Percentiles rank a stretch among this genome's conserved stretches.
phyloP scores from a whole-genome alignment of 23 tunicate genomes.

The Halocynthia aurantium region DNA sequence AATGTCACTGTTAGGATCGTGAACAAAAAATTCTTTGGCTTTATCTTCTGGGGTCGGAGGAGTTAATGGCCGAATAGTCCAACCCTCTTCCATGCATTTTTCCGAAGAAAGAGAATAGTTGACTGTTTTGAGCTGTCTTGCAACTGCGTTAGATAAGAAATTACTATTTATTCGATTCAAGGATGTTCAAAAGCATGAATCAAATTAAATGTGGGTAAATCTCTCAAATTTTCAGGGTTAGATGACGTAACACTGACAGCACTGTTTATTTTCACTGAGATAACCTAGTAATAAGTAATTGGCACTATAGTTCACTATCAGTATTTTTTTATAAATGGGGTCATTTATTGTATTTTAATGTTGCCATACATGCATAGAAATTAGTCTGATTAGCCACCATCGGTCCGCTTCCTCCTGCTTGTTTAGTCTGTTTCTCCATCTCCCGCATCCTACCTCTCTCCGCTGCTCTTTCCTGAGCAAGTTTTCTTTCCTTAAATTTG shows the following conservation, averaged over 20 bases:
- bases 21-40: conserved; percentile 38
- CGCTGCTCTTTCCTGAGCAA: conserved; percentile 59
- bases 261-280: too few relatives aligned
- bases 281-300: too few relatives aligned
- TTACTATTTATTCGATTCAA: too few relatives aligned
- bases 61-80: conserved; percentile 70
- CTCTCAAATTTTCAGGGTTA: too few relatives aligned
- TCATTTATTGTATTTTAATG: neutral
- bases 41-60: conserved; percentile 54
- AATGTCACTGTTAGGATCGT: conserved; percentile 36
- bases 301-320: too few relatives aligned
- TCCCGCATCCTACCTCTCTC: conserved; percentile 42
- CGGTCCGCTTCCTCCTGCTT: conserved; percentile 16
- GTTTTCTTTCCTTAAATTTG: conserved; percentile 45
- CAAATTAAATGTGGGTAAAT: too few relatives aligned
- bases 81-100: conserved; percentile 87
- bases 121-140: conserved; percentile 76
- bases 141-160: conserved; percentile 28
- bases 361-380: conserved; percentile 65
- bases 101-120: conserved; percentile 80
- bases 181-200: too few relatives aligned
- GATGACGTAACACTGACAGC: too few relatives aligned
- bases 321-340: neutral
- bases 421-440: conserved; percentile 29
- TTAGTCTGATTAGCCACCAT: conserved; percentile 59